Base-by-base conservation (phyloP, 2,888 invertebrate genomes). In the Pterostichus niger region DNA sequence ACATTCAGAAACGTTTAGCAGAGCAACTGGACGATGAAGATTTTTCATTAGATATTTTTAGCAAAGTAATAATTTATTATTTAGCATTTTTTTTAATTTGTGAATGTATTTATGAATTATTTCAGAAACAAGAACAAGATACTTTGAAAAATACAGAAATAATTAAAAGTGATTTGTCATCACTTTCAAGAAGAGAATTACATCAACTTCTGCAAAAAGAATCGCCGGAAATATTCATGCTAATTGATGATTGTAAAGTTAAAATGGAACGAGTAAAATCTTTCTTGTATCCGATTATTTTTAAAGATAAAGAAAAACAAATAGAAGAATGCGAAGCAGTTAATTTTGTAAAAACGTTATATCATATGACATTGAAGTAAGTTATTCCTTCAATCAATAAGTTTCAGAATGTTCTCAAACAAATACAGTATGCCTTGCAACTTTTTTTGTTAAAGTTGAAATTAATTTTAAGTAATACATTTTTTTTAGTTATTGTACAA, bases 191-290 rank as follows among this genome's bases (percentile, higher is more conserved):
- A 86, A 92, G 94, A 81, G 95, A 98, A 88, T 96, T 96, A 87
- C 87, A 94, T 79, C 94, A 95, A 86, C 89, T 97, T 78, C 90
- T 98, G 85, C 92, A 95, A 88, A 95, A 96, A 87, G 96, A 98
- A 89, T 96, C 96, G 73, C 98, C 98, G 1, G 98, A 98, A 90
- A 94, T 98, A 88, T 88, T 94, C 80, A 94, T 94, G 4, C 91
- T 98, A 10, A 91, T 96, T 76, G 92, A 94, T 84, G 97, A 98
- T 89, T 96, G 95, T 87, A 94, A 95, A 91, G 92, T 93, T 88
- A 94, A 93, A 85, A 75, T 61, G 73, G 40, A 75, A 44, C 44
- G 52, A 52, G 93, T 94, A 13, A 93, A 93, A 87, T 92, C 93
- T 85, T 90, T 93, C 84, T 91, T 96, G 79, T 90, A 92, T 81